These are phyloP conservation scores for Cyprinodon diabolis DNA, from an alignment of 2,797 vertebrate species.

Conservation along the genomic window DNA sequence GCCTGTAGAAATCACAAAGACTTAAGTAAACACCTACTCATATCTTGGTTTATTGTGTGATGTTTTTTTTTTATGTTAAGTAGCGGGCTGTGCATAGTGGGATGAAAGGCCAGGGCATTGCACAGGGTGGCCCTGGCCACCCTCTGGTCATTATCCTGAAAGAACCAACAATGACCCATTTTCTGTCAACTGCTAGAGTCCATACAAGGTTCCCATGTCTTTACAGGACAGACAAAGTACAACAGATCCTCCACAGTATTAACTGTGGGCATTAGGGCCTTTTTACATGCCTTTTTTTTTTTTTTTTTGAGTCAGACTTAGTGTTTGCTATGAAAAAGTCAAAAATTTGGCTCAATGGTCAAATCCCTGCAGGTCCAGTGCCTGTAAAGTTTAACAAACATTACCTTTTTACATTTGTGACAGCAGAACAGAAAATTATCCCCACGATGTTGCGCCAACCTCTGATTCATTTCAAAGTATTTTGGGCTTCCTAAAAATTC, in stretches of 20 bases:
- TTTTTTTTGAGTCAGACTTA: too few species aligned
- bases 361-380: neutral
- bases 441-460: neutral
- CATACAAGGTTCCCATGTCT: neutral
- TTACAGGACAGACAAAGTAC: neutral
- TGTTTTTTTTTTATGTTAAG: too few species aligned
- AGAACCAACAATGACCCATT: too few species aligned
- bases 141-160: too few species aligned
- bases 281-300: neutral
- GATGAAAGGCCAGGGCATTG: too few species aligned
- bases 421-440: neutral
- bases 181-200: too few species aligned
- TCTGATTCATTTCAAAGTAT: neutral
- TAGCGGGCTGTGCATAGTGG: too few species aligned
- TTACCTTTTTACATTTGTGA: neutral
- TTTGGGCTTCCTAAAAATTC: neutral
- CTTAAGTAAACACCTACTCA: too few species aligned
- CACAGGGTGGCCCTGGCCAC: too few species aligned
- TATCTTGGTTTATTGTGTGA: too few species aligned
- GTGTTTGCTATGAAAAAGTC: neutral
- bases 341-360: neutral
- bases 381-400: neutral
- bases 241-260: neutral
- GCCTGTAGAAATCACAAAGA: too few species aligned
- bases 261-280: neutral